These are phyloP conservation scores for Schizotus pectinicornis DNA, from an alignment of 2,888 invertebrate species.

Conservation along the genomic window DNA sequence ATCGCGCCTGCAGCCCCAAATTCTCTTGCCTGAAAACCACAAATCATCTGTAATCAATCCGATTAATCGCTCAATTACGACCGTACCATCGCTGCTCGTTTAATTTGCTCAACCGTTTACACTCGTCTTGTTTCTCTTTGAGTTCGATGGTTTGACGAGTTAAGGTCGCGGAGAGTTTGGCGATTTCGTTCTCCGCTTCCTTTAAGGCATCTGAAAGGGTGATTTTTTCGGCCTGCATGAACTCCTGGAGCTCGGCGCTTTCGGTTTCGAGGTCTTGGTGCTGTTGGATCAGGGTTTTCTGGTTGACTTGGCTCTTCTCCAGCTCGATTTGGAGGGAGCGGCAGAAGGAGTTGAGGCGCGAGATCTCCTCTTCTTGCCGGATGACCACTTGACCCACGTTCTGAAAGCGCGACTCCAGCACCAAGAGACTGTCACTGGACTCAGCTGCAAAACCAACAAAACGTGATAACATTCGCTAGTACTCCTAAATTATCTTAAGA, in stretches of 20 bases:
- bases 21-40: slow-evolving; percentile 65
- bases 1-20: slow-evolving; percentile 69
- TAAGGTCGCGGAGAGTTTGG: slow-evolving; percentile 47
- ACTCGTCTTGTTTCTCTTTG: slow-evolving; percentile 74
- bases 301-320: slow-evolving; percentile 71
- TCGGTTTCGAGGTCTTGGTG: slow-evolving; percentile 81
- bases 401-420: slow-evolving; percentile 77
- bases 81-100: slow-evolving; percentile 78
- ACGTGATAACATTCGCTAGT: no score
- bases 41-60: slow-evolving; percentile 22
- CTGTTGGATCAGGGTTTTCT: slow-evolving; percentile 73
- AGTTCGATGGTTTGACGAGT: slow-evolving; percentile 64
- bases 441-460: slow-evolving; percentile 40
- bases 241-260: slow-evolving; percentile 84
- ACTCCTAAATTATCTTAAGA: no score
- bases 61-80: neutral
- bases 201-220: slow-evolving; percentile 79
- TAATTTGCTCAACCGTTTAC: slow-evolving; percentile 74
- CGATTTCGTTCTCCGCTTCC: slow-evolving; percentile 75
- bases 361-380: slow-evolving; percentile 78
- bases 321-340: slow-evolving; percentile 74
- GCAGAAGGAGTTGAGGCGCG: slow-evolving; percentile 72
- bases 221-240: slow-evolving; percentile 84
- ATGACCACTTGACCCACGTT: slow-evolving; percentile 77
- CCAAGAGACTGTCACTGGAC: slow-evolving; percentile 70